Evolutionary conservation across 2,888 invertebrate genomes (phyloP), one percentile per base, ranked within the genome.

Genomic region (Erynnis tages): DNA sequence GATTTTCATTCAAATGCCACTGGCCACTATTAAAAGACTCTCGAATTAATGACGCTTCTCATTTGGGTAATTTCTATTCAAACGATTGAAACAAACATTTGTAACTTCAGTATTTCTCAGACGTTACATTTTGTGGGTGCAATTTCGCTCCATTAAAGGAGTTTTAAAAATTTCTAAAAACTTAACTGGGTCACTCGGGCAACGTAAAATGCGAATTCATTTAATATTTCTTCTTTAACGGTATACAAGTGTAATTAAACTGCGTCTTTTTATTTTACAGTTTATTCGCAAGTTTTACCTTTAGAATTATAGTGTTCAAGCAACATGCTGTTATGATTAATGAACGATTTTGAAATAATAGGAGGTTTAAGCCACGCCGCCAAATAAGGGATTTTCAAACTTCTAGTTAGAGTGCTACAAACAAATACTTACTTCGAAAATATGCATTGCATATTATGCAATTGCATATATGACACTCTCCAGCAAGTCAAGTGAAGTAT

Each of bases 31-130:
- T 23, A 11, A 25, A 30, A 34, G 30, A 49, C 11, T 16, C 30
- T 30, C n/a, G 41, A 49, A 49, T 49, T 49, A 41, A 41, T 41
- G 49, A 41, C 32, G 25, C 49, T 41, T 41, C 34, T 49, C 32
- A 34, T 32, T 34, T 17, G 10, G 41, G 32, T 17, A 49, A 49
- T 49, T 41, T 34, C 17, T 38, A 41, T 49, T 49, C 41, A 49
- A 34, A 49, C 21, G 37, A 49, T 40, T 30, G 21, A 48, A 48
- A 40, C 29, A 48, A 46, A 30, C 30, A 14, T 48, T 38, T 16
- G 14, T 23, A 13, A 14, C 21, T 48, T 48, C 16, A 48, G 40
- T 48, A 38, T 23, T 40, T 46, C 27, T 37, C 16, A 37, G 37
- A 19, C 37, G 25, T 49, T 7, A 41, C 40, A 17, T 48, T 40